Conservation (phyloP, 2,113 vertebrate genomes). For the Alethe castanea region DNA sequence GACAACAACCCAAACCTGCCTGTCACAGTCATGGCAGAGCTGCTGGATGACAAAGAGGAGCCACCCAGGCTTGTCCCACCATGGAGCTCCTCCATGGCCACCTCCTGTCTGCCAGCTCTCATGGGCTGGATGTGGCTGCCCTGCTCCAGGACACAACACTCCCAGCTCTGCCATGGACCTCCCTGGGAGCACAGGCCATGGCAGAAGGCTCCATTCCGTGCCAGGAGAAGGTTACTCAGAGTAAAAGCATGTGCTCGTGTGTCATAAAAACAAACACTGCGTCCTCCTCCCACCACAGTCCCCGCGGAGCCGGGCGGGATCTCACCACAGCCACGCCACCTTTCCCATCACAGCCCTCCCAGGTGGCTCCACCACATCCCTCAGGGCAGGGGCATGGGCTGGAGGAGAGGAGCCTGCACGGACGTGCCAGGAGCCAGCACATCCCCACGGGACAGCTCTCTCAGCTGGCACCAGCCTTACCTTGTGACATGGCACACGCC, state of each 20-base stretch:
- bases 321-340: not conserved
- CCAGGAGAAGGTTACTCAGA: constrained; percentile 26
- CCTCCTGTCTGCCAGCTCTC: not conserved
- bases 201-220: not conserved
- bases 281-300: not conserved
- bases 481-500: fast-evolving
- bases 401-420: not conserved
- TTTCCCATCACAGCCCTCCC: not conserved
- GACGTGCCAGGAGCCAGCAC: not conserved
- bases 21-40: not conserved
- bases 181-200: not conserved
- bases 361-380: not conserved
- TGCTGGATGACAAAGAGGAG: not conserved
- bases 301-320: not conserved
- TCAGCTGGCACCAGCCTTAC: not conserved
- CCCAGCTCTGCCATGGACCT: fast-evolving
- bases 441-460: not conserved
- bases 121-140: not conserved
- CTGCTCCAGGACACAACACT: fast-evolving
- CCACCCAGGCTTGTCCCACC: not conserved
- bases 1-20: not conserved
- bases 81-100: not conserved
- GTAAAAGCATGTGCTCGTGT: not conserved
- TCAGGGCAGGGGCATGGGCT: not conserved
- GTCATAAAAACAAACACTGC: not conserved